Evolutionary conservation across 2,888 invertebrate genomes (phyloP).

Genomic region (Clanis bilineata): DNA sequence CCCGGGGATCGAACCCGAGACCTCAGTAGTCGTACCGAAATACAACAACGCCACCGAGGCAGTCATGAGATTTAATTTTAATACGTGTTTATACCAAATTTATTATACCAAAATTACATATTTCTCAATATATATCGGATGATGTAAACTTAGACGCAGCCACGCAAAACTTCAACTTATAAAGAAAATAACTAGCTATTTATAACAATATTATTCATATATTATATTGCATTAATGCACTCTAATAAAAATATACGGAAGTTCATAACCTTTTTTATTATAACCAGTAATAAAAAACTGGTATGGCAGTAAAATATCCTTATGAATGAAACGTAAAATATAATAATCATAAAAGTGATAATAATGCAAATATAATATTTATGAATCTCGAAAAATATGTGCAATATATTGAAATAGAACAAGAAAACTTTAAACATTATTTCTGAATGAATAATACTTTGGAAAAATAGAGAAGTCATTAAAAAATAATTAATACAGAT

Average conservation of each 20-base stretch:
- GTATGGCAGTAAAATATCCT: neutral
- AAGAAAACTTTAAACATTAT: too few species aligned
- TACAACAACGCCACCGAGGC: too few species aligned
- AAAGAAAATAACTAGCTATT: too few species aligned
- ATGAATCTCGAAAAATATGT: too few species aligned
- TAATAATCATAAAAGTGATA: neutral
- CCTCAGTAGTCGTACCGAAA: too few species aligned
- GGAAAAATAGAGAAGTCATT: too few species aligned
- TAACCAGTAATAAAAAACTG: neutral
- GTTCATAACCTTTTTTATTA: neutral
- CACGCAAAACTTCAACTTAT: neutral
- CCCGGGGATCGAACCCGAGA: too few species aligned
- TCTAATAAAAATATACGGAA: too few species aligned
- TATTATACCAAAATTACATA: neutral
- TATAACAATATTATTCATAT: too few species aligned
- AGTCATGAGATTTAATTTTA: neutral
- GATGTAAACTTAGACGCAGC: neutral
- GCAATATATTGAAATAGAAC: too few species aligned
- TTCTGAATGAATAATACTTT: too few species aligned
- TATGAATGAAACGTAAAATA: neutral
- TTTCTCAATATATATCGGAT: neutral
- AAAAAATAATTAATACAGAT: too few species aligned
- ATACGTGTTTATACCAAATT: neutral
- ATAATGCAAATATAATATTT: neutral
- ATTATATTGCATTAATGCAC: neutral